Evolutionary conservation across 2,113 vertebrate species (phyloP).

Genomic region (Sceloporus undulatus): DNA sequence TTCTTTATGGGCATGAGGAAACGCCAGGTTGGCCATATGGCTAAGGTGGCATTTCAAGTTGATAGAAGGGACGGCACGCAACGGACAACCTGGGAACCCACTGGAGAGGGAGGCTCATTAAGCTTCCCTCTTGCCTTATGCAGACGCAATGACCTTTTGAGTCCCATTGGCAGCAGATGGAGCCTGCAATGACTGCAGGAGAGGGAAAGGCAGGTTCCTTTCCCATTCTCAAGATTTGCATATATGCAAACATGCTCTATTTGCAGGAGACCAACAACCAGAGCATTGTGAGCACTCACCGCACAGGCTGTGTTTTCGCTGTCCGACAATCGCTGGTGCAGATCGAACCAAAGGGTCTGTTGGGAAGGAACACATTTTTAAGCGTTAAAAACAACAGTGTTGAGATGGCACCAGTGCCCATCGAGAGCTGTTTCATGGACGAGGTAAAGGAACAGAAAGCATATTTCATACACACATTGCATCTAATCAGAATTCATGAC

Average conservation of each 20-base stretch:
- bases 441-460: no score
- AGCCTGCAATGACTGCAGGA: neutral
- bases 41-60: neutral
- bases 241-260: neutral
- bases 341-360: conserved; percentile 95
- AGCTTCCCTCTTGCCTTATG: neutral
- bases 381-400: neutral
- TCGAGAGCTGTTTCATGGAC: no score
- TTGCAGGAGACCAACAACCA: no score
- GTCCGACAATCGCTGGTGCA: conserved; percentile 94
- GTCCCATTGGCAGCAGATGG: neutral
- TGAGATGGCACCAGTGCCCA: no score
- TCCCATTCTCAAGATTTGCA: neutral
- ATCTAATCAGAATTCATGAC: no score
- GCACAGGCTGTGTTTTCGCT: conserved; percentile 86
- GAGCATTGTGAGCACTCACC: conserved; percentile 80
- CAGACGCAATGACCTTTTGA: conserved; percentile 1
- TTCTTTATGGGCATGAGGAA: neutral
- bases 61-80: neutral
- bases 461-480: no score
- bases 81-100: neutral
- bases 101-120: neutral
- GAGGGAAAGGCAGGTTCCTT: no score
- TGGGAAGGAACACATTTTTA: conserved; percentile 63
- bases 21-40: neutral